Percentiles rank a stretch among this genome's conserved stretches.
Conservation (phyloP, 2,888 invertebrate species). For the Andrena hattorfiana region DNA sequence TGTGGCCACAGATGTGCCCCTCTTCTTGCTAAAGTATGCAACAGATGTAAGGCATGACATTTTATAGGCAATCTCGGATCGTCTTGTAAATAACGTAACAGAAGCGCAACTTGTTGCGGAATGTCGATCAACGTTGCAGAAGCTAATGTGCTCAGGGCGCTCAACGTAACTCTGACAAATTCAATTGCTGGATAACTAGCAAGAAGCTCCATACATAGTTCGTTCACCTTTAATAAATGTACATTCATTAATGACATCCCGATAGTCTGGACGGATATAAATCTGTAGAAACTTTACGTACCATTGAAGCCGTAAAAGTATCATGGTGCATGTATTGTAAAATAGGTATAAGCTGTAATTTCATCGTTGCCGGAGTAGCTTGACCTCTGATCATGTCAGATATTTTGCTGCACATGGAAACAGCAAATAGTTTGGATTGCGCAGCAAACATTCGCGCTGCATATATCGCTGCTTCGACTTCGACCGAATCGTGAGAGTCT, state of each 20-base stretch:
- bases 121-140: conserved; percentile 96
- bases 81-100: conserved; percentile 89
- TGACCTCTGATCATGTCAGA: conserved; percentile 98
- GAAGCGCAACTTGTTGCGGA: conserved; percentile 92
- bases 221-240: conserved; percentile 87
- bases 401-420: conserved; percentile 97
- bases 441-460: conserved; percentile 98
- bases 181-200: conserved; percentile 92
- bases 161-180: conserved; percentile 93
- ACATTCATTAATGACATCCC: not conserved
- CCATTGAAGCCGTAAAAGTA: conserved; percentile 90
- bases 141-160: conserved; percentile 95
- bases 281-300: conserved; percentile 77
- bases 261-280: not conserved
- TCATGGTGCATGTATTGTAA: conserved; percentile 97
- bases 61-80: conserved; percentile 91
- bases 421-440: conserved; percentile 97
- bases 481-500: conserved; percentile 97
- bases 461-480: conserved; percentile 98
- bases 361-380: conserved; percentile 96
- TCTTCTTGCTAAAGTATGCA: conserved; percentile 89
- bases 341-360: conserved; percentile 95
- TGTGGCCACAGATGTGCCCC: conserved; percentile 93
- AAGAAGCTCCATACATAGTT: conserved; percentile 90
- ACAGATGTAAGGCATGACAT: conserved; percentile 88